Evolutionary conservation across 1,140 invertebrate genomes (phyloP).

Genomic region (Drosophila miranda): DNA sequence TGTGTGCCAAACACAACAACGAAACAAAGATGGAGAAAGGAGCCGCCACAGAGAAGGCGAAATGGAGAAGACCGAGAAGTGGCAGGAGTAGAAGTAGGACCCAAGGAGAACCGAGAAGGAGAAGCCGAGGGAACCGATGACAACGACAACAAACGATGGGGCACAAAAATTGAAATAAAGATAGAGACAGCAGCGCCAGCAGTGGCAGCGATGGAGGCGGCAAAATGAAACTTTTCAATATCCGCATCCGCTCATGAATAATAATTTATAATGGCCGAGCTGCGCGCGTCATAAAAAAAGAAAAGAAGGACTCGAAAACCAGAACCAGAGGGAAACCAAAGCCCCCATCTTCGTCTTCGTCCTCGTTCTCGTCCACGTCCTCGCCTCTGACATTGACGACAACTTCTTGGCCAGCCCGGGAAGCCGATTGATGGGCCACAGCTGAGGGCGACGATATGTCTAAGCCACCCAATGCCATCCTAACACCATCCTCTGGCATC

Average conservation of each 20-base stretch:
- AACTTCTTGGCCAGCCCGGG: slow-evolving; percentile 29
- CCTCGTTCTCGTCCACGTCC: not conserved
- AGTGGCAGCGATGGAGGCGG: slow-evolving; percentile 7
- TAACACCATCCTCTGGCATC: not conserved
- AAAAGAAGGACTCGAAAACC: not conserved
- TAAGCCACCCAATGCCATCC: slow-evolving; percentile 21
- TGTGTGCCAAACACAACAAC: slow-evolving; percentile 26
- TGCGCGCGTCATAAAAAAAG: slow-evolving; percentile 49
- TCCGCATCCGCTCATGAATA: slow-evolving; percentile 80
- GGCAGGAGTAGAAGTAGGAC: slow-evolving; percentile 12
- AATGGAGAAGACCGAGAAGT: slow-evolving; percentile 20
- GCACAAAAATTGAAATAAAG: slow-evolving; percentile 74
- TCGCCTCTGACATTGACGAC: slow-evolving; percentile 31
- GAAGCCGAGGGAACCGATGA: slow-evolving; percentile 4
- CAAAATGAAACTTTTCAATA: slow-evolving; percentile 79
- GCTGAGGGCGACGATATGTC: slow-evolving; percentile 24
- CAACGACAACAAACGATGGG: slow-evolving; percentile 17
- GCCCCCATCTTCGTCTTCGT: not conserved
- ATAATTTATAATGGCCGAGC: slow-evolving; percentile 76
- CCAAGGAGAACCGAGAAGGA: not conserved
- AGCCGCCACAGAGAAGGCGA: slow-evolving; percentile 19
- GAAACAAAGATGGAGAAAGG: not conserved
- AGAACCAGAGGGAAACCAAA: not conserved
- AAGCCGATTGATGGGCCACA: slow-evolving; percentile 43
- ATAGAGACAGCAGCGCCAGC: slow-evolving; percentile 50